phyloP scores from a whole-genome alignment of 2,797 vertebrate genomes.

The Leuciscus waleckii region DNA sequence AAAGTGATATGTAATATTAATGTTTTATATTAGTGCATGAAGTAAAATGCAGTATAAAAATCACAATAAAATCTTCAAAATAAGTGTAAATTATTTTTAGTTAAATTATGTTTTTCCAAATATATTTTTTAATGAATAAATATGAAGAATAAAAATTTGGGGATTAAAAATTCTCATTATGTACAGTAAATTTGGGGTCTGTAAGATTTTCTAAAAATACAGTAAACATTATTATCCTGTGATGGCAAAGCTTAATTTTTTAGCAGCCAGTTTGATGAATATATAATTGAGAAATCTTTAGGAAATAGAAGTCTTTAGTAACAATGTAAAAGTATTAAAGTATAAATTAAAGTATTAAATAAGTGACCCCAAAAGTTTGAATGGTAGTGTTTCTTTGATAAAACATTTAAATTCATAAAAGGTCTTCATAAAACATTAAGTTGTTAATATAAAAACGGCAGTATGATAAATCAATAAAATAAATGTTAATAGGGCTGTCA shows the following conservation, averaged over 20 bases:
- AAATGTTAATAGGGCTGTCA: background rate
- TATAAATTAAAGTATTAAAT: background rate
- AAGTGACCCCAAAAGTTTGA: background rate
- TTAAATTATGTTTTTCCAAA: background rate
- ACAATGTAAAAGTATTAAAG: background rate
- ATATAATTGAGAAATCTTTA: background rate
- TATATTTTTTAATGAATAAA: background rate
- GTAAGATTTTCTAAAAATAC: no score
- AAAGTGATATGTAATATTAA: background rate
- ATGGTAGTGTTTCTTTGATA: background rate
- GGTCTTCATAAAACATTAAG: background rate
- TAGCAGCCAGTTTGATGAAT: background rate
- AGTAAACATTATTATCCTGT: background rate
- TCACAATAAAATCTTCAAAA: background rate
- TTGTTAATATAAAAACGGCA: background rate
- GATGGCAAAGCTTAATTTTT: background rate
- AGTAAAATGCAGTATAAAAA: background rate
- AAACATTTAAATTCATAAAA: background rate
- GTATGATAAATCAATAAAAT: background rate
- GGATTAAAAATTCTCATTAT: no score
- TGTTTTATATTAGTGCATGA: background rate
- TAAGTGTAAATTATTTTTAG: background rate
- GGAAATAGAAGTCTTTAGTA: background rate
- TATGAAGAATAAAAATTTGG: background rate
- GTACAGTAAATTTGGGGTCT: no score